Percentiles rank a stretch among this genome's conserved stretches.
These are phyloP conservation scores for Notocelia uddmanniana DNA, from an alignment of 2,888 invertebrate genomes.

Conservation along the genomic window DNA sequence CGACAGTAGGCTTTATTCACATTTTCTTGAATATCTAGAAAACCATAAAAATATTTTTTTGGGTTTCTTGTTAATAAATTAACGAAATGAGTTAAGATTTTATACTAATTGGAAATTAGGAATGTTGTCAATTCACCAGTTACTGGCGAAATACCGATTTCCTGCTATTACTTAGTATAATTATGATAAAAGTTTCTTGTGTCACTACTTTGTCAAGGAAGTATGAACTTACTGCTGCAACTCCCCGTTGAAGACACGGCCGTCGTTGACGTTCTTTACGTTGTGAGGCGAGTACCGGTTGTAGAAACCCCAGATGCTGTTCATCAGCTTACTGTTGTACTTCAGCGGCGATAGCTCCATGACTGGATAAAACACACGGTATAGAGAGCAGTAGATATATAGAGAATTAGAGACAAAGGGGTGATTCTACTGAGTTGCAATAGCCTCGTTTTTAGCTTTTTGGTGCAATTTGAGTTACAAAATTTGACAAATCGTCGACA, in stretches of 20 bases:
- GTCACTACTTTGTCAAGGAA: background rate
- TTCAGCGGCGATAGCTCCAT: slow-evolving; percentile 89
- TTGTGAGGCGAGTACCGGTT: slow-evolving; percentile 95
- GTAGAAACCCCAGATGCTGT: slow-evolving; percentile 96
- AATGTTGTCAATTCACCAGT: too few species aligned
- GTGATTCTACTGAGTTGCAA: background rate
- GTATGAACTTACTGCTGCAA: slow-evolving; percentile 78
- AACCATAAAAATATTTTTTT: too few species aligned
- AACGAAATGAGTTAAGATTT: too few species aligned
- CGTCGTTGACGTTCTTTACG: slow-evolving; percentile 92
- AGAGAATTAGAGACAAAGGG: background rate
- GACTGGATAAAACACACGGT: slow-evolving; percentile 69
- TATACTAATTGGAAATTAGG: too few species aligned
- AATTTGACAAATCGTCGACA: too few species aligned
- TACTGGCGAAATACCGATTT: background rate
- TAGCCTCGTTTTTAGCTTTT: too few species aligned
- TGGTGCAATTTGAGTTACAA: too few species aligned
- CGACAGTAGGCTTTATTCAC: too few species aligned
- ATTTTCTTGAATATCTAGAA: too few species aligned
- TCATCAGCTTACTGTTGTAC: slow-evolving; percentile 95
- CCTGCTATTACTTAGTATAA: background rate
- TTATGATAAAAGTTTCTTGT: background rate
- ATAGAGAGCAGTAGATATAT: background rate
- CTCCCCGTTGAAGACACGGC: slow-evolving; percentile 74
- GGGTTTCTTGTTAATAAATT: too few species aligned